Evolutionary conservation across 64 coral and sea anemone genomes (phyloP), one percentile per base, ranked within the genome.

Genomic region (Stichodactyla helianthus): DNA sequence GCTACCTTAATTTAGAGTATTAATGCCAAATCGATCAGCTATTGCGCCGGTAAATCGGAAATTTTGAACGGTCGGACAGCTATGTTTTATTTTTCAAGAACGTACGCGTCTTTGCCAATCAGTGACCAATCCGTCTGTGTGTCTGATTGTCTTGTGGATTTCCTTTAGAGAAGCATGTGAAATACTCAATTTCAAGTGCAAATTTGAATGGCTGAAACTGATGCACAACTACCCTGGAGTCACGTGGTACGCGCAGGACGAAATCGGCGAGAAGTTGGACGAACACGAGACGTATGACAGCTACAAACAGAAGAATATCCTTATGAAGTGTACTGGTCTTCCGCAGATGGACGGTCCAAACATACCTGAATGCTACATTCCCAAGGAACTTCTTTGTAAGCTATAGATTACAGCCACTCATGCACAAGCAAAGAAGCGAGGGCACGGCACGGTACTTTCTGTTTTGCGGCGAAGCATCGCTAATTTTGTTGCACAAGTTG

Each of bases 311-410:
- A 81, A 81, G 14, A 81, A 81, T 52, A 81, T 81, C 31, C 80
- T 94, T 9, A 94, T 94, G 93, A 53, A 85, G 10, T 94, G 93
- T 16, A 85, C 82, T 26, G 68, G 86, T 6, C 83, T 94, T 15
- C 93, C 93, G 6, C 90, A 54, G 68, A 87, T 84, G 59, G 65
- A 77, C 19, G 93, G 93, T 54, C 84, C 84, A 51, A 79, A 89
- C 23, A 60, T 83, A n/a, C 93, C 93, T 22, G 93, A 94, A 83
- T 94, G 93, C 20, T 94, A 91, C 19, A 87, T 84, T 67, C 88
- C 93, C 10, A 77, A 87, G 15, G 65, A 86, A 51, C 62, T 91
- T 31, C 68, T 74, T 19, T 74, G 68, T 74, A 74, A 74, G 68
- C 25, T 74, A 31, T 74, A 44, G 35, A 44, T 44, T 44, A 44